These are phyloP conservation scores for Chirona hameri DNA, from an alignment of 2,888 invertebrate species.

Conservation along the genomic window DNA sequence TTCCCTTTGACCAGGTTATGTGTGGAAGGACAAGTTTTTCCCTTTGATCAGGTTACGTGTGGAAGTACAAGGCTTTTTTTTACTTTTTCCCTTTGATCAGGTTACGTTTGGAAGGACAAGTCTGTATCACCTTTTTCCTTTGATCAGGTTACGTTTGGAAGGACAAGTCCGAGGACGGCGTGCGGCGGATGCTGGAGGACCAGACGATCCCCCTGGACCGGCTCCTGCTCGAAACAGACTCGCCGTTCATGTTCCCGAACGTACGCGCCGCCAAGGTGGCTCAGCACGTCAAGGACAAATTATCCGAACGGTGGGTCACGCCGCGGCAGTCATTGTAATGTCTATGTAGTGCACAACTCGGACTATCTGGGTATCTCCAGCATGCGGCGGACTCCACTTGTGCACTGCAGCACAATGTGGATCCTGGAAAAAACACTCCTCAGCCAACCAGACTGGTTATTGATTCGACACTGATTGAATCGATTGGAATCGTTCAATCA, in stretches of 20 bases:
- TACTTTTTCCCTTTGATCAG: no score
- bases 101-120: no score
- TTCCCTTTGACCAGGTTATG: slow-evolving; percentile 56
- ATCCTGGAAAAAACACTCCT: no score
- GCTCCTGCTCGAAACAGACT: slow-evolving; percentile 81
- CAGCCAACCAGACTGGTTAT: no score
- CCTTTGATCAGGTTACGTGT: no score
- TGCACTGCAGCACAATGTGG: no score
- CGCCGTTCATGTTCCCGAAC: slow-evolving; percentile 95
- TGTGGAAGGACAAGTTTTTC: slow-evolving; percentile 91
- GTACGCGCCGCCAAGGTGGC: slow-evolving; percentile 88
- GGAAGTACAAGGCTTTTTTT: no score
- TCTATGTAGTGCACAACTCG: no score
- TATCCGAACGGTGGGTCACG: slow-evolving; percentile 67
- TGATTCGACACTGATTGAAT: no score
- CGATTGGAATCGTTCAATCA: no score
- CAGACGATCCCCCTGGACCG: slow-evolving; percentile 76
- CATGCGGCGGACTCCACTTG: not conserved
- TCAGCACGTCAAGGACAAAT: slow-evolving; percentile 75
- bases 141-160: slow-evolving; percentile 72
- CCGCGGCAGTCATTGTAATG: not conserved
- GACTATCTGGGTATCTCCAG: no score
- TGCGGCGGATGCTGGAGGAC: slow-evolving; percentile 75
- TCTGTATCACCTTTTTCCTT: no score
- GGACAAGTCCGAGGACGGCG: slow-evolving; percentile 87